Evolutionary conservation across 1,140 invertebrate species (phyloP).

Genomic region (Hyles vespertilio): DNA sequence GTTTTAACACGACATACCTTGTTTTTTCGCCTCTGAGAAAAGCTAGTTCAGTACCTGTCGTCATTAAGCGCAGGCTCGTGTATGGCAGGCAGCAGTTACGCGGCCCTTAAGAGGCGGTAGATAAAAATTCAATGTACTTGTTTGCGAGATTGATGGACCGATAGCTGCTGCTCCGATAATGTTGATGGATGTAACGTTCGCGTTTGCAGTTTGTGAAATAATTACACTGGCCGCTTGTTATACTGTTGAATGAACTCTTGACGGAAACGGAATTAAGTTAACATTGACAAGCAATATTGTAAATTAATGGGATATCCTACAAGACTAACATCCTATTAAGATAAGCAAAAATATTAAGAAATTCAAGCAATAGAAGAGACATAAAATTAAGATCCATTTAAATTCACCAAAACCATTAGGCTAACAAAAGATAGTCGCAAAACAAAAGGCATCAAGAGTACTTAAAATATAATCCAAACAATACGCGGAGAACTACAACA

Average conservation of each 20-base stretch:
- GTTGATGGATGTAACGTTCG: conserved; percentile 2
- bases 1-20: conserved; percentile 12
- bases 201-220: conserved; percentile 8
- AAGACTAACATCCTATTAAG: too few species aligned
- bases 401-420: too few species aligned
- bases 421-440: too few species aligned
- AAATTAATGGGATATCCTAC: too few species aligned
- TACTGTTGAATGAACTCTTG: not conserved
- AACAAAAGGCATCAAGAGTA: too few species aligned
- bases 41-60: conserved; percentile 39
- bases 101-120: conserved; percentile 16
- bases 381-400: too few species aligned
- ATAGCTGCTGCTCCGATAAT: not conserved
- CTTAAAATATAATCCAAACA: too few species aligned
- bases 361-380: too few species aligned
- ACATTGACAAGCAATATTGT: too few species aligned
- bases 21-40: conserved; percentile 21
- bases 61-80: conserved; percentile 21
- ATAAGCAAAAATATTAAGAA: too few species aligned
- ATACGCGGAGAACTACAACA: too few species aligned
- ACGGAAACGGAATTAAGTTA: too few species aligned
- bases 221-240: conserved; percentile 5
- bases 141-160: conserved; percentile 30
- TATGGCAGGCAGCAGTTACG: conserved; percentile 34
- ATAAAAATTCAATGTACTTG: conserved; percentile 25